Evolutionary conservation across 2,797 vertebrate genomes (phyloP).

Genomic region (Microctenopoma steveboyesi): DNA sequence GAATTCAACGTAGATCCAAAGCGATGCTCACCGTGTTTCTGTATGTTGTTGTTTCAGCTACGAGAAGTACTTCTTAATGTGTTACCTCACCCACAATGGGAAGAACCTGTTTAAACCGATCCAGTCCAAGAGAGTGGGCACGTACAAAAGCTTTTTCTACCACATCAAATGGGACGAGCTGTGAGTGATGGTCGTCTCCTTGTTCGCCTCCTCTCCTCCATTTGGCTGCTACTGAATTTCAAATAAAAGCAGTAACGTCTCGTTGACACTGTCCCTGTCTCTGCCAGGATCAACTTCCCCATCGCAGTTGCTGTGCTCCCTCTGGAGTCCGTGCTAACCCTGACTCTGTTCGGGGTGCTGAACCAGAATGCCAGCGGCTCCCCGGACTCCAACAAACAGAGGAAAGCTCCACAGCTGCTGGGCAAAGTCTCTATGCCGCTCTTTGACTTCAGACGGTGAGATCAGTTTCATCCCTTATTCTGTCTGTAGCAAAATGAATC

Average conservation of each 20-base stretch:
- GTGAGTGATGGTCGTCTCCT: conserved; percentile 82
- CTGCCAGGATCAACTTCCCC: conserved; percentile 92
- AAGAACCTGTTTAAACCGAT: conserved; percentile 95
- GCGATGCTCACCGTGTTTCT: conserved; percentile 5
- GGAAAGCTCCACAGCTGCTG: conserved; percentile 91
- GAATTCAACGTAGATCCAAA: background rate
- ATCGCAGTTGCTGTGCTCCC: conserved; percentile 94
- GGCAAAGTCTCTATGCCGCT: conserved; percentile 93
- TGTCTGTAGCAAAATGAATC: background rate
- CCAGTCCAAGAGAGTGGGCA: conserved; percentile 97
- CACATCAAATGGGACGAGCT: conserved; percentile 98
- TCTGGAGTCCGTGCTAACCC: conserved; percentile 90
- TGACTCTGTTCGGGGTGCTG: conserved; percentile 91
- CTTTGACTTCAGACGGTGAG: conserved; percentile 94
- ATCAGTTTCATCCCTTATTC: background rate
- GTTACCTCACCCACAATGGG: conserved; percentile 94
- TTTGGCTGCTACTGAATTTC: background rate
- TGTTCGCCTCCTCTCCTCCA: background rate
- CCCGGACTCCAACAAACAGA: conserved; percentile 96
- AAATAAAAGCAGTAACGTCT: background rate
- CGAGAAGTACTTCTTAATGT: conserved; percentile 97
- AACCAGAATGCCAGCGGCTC: conserved; percentile 92
- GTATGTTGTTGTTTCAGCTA: conserved; percentile 82
- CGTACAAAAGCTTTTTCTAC: conserved; percentile 97
- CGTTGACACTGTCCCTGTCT: conserved; percentile 4